These are phyloP conservation scores for Poecilus cupreus DNA, from an alignment of 2,888 invertebrate genomes.

Conservation along the genomic window DNA sequence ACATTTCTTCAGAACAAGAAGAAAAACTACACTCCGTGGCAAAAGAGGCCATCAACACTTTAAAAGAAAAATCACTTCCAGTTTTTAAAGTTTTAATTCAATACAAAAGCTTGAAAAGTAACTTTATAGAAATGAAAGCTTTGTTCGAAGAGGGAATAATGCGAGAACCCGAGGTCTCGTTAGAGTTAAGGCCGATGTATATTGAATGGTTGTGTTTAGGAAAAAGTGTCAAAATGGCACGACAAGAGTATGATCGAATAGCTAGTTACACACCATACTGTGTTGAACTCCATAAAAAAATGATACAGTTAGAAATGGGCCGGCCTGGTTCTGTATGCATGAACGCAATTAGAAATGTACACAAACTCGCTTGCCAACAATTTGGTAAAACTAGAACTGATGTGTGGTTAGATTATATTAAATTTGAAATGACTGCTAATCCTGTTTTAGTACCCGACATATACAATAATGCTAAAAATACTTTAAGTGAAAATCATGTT, in stretches of 20 bases:
- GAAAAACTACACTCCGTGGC: conserved; percentile 12
- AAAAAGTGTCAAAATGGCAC: conserved; percentile 76
- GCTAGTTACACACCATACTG: conserved; percentile 67
- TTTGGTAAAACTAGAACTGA: conserved; percentile 80
- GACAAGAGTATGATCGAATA: conserved; percentile 78
- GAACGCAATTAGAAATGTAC: conserved; percentile 76
- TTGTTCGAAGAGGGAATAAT: conserved; percentile 72
- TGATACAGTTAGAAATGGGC: conserved; percentile 74
- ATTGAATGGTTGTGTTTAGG: conserved; percentile 75
- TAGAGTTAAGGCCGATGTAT: conserved; percentile 77
- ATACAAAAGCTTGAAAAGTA: conserved; percentile 69
- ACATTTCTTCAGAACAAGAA: background rate
- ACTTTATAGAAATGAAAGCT: conserved; percentile 69
- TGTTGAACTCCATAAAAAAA: conserved; percentile 68
- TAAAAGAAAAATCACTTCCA: conserved; percentile 71
- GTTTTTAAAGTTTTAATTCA: conserved; percentile 72
- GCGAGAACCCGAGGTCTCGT: conserved; percentile 73
- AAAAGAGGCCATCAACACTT: conserved; percentile 67
- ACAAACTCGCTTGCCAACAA: conserved; percentile 78
- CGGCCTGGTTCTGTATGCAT: conserved; percentile 68
- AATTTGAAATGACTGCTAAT: conserved; percentile 71
- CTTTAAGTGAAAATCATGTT: conserved; percentile 47
- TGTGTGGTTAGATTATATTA: conserved; percentile 84
- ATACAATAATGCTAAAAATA: conserved; percentile 53
- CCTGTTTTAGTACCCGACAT: conserved; percentile 34